Evolutionary conservation across 2,797 vertebrate species (phyloP).

Genomic region (Smutsia gigantea): DNA sequence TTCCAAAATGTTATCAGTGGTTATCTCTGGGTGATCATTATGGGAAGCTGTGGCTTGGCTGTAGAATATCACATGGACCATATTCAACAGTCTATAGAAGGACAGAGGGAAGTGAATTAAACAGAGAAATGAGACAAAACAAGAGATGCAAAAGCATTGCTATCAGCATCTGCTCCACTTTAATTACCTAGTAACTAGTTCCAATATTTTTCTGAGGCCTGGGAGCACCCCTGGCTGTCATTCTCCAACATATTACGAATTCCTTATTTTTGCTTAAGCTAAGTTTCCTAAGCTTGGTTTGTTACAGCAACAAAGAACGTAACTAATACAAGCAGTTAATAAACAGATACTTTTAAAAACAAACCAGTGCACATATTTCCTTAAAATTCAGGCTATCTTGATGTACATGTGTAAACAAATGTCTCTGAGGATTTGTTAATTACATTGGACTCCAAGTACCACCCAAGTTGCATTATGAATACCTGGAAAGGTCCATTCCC

Average conservation of each 20-base stretch:
- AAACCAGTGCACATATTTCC: not conserved
- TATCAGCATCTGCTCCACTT: not conserved
- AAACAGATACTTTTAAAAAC: not conserved
- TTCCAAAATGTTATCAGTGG: not conserved
- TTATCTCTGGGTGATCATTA: not conserved
- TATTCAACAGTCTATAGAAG: not conserved
- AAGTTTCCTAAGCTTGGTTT: not conserved
- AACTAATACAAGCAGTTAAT: not conserved
- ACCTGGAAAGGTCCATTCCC: not conserved
- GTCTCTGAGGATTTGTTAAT: not conserved
- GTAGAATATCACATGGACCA: fast-evolving
- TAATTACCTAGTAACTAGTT: not conserved
- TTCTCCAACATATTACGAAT: not conserved
- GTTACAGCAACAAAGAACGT: not conserved
- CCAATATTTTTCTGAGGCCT: not conserved
- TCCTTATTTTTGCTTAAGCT: not conserved
- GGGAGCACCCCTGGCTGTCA: not conserved
- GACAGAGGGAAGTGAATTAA: not conserved
- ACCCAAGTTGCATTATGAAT: not conserved
- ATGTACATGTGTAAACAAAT: not conserved
- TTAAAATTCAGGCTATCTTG: not conserved
- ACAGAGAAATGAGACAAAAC: not conserved
- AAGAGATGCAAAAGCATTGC: not conserved
- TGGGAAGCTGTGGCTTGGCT: not conserved
- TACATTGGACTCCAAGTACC: not conserved